Percentiles rank a stretch among this genome's conserved stretches.
These are phyloP conservation scores for Psilanteris sp. DNA, from an alignment of 1,140 invertebrate species.

Conservation along the genomic window DNA sequence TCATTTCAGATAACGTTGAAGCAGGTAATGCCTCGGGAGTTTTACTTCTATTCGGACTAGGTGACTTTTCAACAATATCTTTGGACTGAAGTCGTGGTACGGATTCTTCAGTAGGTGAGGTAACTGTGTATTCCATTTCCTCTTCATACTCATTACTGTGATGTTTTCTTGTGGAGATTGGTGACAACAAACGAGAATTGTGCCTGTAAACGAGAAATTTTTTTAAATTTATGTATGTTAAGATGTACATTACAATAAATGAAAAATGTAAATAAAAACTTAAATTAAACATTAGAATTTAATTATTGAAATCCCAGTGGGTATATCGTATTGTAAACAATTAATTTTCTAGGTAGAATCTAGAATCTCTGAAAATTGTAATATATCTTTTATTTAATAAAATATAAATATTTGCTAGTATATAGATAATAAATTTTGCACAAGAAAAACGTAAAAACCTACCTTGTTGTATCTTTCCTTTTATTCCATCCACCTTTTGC, in stretches of 20 bases:
- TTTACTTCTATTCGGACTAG: conserved; percentile 67
- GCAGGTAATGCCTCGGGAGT: conserved; percentile 50
- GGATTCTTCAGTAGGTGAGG: conserved; percentile 54
- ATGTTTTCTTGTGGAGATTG: conserved; percentile 2
- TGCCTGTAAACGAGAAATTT: conserved; percentile 17
- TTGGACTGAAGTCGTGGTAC: conserved; percentile 40
- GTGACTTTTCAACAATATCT: conserved; percentile 67
- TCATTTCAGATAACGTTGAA: background rate
- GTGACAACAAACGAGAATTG: background rate
- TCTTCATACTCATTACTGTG: conserved; percentile 22
- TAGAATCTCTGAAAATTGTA: no score
- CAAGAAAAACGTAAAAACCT: no score
- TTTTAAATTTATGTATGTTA: no score
- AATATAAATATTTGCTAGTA: no score
- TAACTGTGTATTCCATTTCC: conserved; percentile 35
- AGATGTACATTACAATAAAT: no score
- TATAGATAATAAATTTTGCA: no score
- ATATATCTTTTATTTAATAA: no score
- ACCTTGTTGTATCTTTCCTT: conserved; percentile 61
- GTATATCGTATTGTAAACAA: no score
- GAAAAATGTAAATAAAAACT: no score
- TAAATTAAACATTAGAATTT: no score
- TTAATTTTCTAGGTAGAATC: no score
- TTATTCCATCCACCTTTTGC: conserved; percentile 80
- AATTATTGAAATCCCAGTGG: no score